Evolutionary conservation across 2,888 invertebrate species (phyloP), one percentile per base, ranked within the genome.

Genomic region (Chloroclystis v-ata): DNA sequence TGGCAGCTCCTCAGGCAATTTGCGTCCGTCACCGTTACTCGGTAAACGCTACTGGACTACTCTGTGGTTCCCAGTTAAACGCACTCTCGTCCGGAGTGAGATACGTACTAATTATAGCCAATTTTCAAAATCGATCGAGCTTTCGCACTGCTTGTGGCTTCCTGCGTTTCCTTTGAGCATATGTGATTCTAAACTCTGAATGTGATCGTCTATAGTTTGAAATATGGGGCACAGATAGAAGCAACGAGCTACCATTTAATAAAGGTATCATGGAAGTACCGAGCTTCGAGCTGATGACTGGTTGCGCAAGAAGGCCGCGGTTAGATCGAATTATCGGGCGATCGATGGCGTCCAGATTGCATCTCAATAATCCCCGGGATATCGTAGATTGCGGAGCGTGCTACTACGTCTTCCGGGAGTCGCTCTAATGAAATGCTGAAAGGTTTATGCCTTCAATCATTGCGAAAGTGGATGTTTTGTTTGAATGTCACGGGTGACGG

Each of bases 41-140:
- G 64, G 82, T 86, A 85, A 85, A 86, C 73, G 87, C 87, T 87
- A 87, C 87, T 82, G 87, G 82, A 85, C 83, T 85, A 82, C 74
- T 75, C 82, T 78, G 82, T 83, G 82, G 82, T 82, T 76, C 77
- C 76, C 80, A 76, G 78, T 78, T 77, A 82, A 83, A 82, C 74
- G 82, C 69, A 78, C 76, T 78, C 72, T 78, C 73, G 75, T 76
- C 76, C 76, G 67, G 74, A 82, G 75, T 79, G 77, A 82, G 82
- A 84, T 83, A 81, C 82, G 81, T 75, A 77, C 81, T 87, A 87
- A 87, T 87, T 87, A 82, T 74, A 78, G 82, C 82, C 73, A 85
- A 87, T 87, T 87, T 87, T 85, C 78, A 85, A 84, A 87, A 86
- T 80, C 83, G 84, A 83, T 82, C 76, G 78, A 83, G 83, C 85